phyloP scores from a whole-genome alignment of 2,797 vertebrate species.

The Karalla daura region DNA sequence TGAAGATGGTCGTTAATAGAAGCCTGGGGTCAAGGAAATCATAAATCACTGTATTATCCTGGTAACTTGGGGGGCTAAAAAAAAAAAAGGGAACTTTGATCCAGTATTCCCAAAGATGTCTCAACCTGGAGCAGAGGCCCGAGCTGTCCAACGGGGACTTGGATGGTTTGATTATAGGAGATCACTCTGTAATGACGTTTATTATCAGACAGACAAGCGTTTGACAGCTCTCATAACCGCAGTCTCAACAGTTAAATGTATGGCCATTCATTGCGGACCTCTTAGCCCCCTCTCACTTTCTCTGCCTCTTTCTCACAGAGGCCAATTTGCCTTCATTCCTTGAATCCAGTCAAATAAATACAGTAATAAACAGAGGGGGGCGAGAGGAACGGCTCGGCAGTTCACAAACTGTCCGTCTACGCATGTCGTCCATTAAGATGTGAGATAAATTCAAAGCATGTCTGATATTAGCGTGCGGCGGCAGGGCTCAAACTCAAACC shows the following conservation, averaged over 20 bases:
- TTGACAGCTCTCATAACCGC: conserved; percentile 62
- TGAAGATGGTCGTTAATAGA: conserved; percentile 43
- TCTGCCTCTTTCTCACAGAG: conserved; percentile 41
- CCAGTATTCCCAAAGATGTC: not conserved
- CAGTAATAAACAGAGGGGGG: conserved; percentile 71
- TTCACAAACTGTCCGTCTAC: conserved; percentile 62
- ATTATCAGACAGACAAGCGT: conserved; percentile 64
- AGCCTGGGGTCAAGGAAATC: conserved; percentile 2
- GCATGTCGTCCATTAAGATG: conserved; percentile 75
- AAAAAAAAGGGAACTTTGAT: conserved; percentile 26
- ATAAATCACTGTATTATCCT: conserved; percentile 33
- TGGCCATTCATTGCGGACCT: conserved; percentile 29
- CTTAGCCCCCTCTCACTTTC: conserved; percentile 46
- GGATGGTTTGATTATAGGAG: conserved; percentile 37
- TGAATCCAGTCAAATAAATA: conserved; percentile 80
- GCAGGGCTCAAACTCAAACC: conserved; percentile 75
- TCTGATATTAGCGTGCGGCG: conserved; percentile 77
- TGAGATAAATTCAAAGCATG: conserved; percentile 80
- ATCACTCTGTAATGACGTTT: conserved; percentile 54
- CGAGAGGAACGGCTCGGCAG: conserved; percentile 51
- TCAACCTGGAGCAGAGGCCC: conserved; percentile 15
- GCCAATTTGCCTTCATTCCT: conserved; percentile 63
- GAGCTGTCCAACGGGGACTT: conserved; percentile 23
- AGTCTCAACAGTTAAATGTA: conserved; percentile 67
- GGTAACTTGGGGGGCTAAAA: not conserved